These are phyloP conservation scores for Lophochroa leadbeateri DNA, from an alignment of 2,113 vertebrate species.

Conservation along the genomic window DNA sequence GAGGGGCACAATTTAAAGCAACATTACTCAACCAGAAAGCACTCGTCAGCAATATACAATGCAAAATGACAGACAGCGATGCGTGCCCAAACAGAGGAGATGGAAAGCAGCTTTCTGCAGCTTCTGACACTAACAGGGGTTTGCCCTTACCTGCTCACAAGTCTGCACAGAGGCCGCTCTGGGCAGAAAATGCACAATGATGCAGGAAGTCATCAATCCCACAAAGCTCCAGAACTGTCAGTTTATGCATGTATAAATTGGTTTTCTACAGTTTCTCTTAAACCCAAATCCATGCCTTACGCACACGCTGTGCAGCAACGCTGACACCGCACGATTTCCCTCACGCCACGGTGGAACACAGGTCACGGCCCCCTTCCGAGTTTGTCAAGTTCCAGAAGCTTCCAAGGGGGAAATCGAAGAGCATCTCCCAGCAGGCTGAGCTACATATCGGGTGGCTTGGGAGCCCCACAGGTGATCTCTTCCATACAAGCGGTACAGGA, in stretches of 20 bases:
- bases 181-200: conserved; percentile 3
- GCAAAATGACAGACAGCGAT: conserved; percentile 62
- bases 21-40: conserved; percentile 71
- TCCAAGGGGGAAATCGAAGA: conserved; percentile 26
- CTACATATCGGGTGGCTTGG: background rate
- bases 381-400: conserved; percentile 23
- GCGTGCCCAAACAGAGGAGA: conserved; percentile 44
- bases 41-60: conserved; percentile 64
- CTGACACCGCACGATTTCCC: background rate
- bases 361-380: conserved; percentile 16
- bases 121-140: conserved; percentile 9
- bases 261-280: background rate
- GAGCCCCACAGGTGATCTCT: background rate
- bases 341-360: background rate
- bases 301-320: background rate
- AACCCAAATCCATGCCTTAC: background rate
- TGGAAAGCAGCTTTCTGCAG: conserved; percentile 64
- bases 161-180: conserved; percentile 11
- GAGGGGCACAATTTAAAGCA: conserved; percentile 85
- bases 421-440: conserved; percentile 4
- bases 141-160: conserved; percentile 46
- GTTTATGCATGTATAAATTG: background rate
- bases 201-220: conserved; percentile 17
- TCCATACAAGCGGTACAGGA: background rate
- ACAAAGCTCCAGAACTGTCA: conserved; percentile 43